Base-by-base conservation (phyloP, 2,113 vertebrate genomes). In the Amblyopsis rosae region DNA sequence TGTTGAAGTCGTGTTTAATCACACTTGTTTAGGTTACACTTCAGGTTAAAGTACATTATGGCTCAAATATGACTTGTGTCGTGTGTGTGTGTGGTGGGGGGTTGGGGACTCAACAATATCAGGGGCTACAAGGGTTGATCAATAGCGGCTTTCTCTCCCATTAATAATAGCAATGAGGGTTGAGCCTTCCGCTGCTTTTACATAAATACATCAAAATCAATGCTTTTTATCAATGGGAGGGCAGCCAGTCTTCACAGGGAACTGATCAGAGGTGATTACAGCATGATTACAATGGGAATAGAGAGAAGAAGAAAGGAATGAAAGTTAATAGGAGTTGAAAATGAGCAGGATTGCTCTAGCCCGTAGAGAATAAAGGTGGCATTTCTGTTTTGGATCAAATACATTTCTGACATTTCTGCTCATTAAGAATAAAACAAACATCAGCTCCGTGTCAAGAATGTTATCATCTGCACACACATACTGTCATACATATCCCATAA, bases 241-340 rank as follows among this genome's bases (percentile, higher is more conserved):
- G 69, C 1, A 17, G 67, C 50, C 69, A 47, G 8, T 74, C 65
- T 70, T 81, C 60, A 49, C 16, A 16, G 62, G 65, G 70, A 83
- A 83, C 72, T 74, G 70, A 82, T 83, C 74, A 70, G 59, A 67
- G 60, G 70, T 67, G 79, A 82, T 85, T 80, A 83, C 67, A 66
- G 45, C 75, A 67, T 77, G 80, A 82, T 84, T 82, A 75, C 60
- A 66, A 47, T 69, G 61, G 41, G 13, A 54, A 64, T n/a, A 10
- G 69, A 71, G 61, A 66, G 76, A 6, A 62, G 46, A 59, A 57
- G 47, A 15, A 33, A 13, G 9, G 10, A 9, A 19, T 71, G 59
- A 74, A 13, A 2, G 1, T 45, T 15, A 69, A 58, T 60, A 88
- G 91, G 87, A 35, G 16, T 62, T 71, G 58, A 53, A 92, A 94